Conservation (phyloP, 2,888 invertebrate species). For the Melikaiella ostensackeni region DNA sequence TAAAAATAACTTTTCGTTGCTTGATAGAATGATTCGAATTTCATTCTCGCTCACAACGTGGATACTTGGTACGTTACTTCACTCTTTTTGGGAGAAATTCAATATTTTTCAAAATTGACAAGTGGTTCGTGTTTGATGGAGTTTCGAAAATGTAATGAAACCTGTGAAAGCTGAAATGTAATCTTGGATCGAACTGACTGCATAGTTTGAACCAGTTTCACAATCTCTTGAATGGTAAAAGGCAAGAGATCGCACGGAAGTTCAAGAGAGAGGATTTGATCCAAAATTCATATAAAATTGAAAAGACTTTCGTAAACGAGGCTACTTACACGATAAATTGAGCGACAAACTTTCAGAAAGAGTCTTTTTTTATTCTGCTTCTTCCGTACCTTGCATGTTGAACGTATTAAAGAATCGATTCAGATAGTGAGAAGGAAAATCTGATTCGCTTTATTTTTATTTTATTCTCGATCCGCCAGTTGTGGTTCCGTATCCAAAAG, state of each 20-base stretch:
- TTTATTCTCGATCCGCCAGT: slow-evolving; percentile 15
- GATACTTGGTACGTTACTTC: neutral
- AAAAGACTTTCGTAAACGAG: slow-evolving; percentile 67
- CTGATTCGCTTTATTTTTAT: slow-evolving; percentile 21
- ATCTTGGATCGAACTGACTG: slow-evolving; percentile 11
- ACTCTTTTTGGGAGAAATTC: neutral
- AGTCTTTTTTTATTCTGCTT: slow-evolving; percentile 17
- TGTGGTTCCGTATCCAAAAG: neutral
- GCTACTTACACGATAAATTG: slow-evolving; percentile 71
- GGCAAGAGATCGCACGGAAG: slow-evolving; percentile 6
- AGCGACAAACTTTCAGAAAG: slow-evolving; percentile 53
- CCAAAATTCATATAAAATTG: slow-evolving; percentile 54
- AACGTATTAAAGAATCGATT: slow-evolving; percentile 21
- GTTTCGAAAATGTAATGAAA: slow-evolving; percentile 13
- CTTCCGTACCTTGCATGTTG: neutral
- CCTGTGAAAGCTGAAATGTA: slow-evolving; percentile 12
- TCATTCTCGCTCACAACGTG: neutral
- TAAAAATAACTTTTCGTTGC: slow-evolving; percentile 3
- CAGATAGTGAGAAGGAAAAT: neutral
- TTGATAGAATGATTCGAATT: neutral
- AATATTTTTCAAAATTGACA: neutral
- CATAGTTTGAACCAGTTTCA: slow-evolving; percentile 55
- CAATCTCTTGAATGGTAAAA: slow-evolving; percentile 23
- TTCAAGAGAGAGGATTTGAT: slow-evolving; percentile 44
- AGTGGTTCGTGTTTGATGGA: slow-evolving; percentile 1